Evolutionary conservation across 2,888 invertebrate genomes (phyloP), one percentile per base, ranked within the genome.

Genomic region (Volucella bombylans): DNA sequence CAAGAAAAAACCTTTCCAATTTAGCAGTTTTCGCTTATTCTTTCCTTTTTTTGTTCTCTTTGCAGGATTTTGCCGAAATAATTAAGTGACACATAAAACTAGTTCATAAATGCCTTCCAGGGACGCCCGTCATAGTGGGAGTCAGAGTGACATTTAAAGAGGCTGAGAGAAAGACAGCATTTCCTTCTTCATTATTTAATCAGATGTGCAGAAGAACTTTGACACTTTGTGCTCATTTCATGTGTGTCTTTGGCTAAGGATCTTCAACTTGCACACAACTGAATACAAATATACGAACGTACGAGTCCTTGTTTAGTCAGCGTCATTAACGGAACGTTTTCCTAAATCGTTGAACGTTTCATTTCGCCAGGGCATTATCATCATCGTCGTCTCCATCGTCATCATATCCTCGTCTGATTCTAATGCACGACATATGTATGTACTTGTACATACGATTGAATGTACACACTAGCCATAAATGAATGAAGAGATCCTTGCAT

Each of bases 41-140:
- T 85, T 11, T 45, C 39, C 10, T 15, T 67, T 78, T 47, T 55
- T 68, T 64, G 41, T 41, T 85, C 55, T 72, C 76, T 68, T 85
- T 85, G 65, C 81, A 85, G 85, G 67, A 81, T 72, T 31, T 77
- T 71, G 52, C 67, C 77, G 50, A 85, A 85, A 85, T 68, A 85
- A 80, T 74, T 83, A 76, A 80, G 80, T 80, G 85, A 85, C 80
- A 85, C 80, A 80, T 72, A 52, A 81, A 85, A 85, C 85, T 85
- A 68, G 85, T 85, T 85, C 76, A 85, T 72, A 85, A 81, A 85
- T 77, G 76, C 77, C 81, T 71, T 38, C 50, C 12, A 64, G 85
- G 49, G 68, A 77, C 76, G 72, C 18, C 39, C 72, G 4, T 4
- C 31, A 31, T 0, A 31, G 31, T 6, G 31, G 31, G 6, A 31